Conservation (phyloP, 2,888 invertebrate species). For the Stenolophus ochropezus region DNA sequence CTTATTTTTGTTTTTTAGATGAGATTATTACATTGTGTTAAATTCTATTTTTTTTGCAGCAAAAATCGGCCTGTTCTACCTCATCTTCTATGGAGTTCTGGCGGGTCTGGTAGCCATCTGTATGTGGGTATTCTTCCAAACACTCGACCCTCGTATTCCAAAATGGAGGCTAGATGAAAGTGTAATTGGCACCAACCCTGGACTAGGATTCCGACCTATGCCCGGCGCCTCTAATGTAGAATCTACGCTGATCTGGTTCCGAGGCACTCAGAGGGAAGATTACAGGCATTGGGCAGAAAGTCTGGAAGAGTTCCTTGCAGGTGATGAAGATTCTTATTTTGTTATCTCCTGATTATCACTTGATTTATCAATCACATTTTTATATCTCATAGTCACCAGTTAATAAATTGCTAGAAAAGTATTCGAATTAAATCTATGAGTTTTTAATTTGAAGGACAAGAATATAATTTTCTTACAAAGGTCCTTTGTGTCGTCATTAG, state of each 20-base stretch:
- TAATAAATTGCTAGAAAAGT: too few species aligned
- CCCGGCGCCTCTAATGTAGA: conserved; percentile 90
- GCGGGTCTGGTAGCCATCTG: conserved; percentile 95
- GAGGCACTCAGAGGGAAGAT: conserved; percentile 85
- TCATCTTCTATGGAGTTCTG: conserved; percentile 93
- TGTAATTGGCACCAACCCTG: conserved; percentile 96
- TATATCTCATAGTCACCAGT: too few species aligned
- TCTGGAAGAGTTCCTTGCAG: conserved; percentile 81
- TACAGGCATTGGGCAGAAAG: conserved; percentile 87
- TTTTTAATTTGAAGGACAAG: too few species aligned
- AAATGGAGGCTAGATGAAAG: conserved; percentile 91
- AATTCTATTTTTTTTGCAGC: conserved; percentile 76
- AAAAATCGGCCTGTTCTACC: conserved; percentile 96
- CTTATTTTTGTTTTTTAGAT: too few species aligned
- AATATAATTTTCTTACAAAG: too few species aligned
- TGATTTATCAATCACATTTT: too few species aligned
- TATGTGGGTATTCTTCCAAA: conserved; percentile 95
- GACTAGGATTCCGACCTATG: conserved; percentile 95
- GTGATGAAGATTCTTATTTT: neutral
- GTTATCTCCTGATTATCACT: too few species aligned
- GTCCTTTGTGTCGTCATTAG: too few species aligned
- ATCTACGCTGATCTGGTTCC: conserved; percentile 97
- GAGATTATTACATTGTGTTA: neutral
- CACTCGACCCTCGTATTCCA: conserved; percentile 91
- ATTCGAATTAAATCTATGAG: too few species aligned